Conservation (phyloP, 2,797 vertebrate species). For the Poeciliopsis infans region DNA sequence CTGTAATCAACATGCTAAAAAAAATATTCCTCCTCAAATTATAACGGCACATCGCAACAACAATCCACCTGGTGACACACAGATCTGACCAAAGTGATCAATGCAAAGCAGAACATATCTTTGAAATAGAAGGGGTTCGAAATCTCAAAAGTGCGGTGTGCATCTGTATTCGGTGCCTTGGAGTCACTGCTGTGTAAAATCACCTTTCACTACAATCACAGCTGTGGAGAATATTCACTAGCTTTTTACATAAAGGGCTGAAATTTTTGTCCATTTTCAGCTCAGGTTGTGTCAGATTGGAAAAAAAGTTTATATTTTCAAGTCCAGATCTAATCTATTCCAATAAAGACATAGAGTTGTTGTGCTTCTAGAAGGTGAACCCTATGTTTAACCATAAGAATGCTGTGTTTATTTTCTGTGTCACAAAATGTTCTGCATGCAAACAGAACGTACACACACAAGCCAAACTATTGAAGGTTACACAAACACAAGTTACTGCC, state of each 20-base stretch:
- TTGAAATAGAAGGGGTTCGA: not conserved
- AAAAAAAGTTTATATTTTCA: not conserved
- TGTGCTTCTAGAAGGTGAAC: too few species aligned
- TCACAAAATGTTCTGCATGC: not conserved
- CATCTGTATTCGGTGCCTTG: not conserved
- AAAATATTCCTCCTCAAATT: constrained; percentile 7
- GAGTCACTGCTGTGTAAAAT: not conserved
- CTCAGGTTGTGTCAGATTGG: not conserved
- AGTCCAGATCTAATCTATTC: not conserved
- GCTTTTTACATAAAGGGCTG: not conserved
- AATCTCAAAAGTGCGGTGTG: not conserved
- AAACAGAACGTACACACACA: not conserved
- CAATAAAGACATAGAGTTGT: not conserved
- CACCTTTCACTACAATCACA: not conserved
- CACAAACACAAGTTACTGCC: not conserved
- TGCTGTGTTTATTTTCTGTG: not conserved
- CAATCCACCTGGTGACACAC: constrained; percentile 3
- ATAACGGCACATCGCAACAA: not conserved
- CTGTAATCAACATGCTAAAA: constrained; percentile 20
- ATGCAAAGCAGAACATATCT: not conserved
- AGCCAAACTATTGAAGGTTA: not conserved
- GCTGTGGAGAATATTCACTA: not conserved
- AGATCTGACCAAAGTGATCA: too few species aligned
- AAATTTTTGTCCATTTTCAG: not conserved
- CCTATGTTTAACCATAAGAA: too few species aligned